Evolutionary conservation across 30 jellyfish, hydroid and myxozoan genomes (phyloP).

Genomic region (Mastigias papua): DNA sequence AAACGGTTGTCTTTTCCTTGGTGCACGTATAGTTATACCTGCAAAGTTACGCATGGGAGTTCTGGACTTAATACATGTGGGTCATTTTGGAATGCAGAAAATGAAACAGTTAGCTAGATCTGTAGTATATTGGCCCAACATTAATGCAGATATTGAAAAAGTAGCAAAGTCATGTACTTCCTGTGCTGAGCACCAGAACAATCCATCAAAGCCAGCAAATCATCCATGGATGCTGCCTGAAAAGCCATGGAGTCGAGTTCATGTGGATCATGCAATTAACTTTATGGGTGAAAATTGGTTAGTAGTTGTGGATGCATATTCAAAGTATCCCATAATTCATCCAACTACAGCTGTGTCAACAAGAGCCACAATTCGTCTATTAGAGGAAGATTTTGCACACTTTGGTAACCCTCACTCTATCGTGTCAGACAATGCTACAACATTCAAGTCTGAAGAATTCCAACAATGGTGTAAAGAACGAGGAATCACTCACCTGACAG

Average conservation of each 20-base stretch:
- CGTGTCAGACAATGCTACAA: not conserved
- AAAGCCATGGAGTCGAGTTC: not conserved
- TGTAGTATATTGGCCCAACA: not conserved
- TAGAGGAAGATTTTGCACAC: not conserved
- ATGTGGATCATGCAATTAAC: not conserved
- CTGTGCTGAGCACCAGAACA: not conserved
- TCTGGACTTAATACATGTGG: no score
- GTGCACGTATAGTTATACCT: not conserved
- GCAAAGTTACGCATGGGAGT: not conserved
- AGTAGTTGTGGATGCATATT: not conserved
- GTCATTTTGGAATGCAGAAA: not conserved
- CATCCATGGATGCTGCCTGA: not conserved
- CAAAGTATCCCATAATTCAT: not conserved
- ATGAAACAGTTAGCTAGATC: not conserved
- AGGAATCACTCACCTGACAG: not conserved
- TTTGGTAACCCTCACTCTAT: not conserved
- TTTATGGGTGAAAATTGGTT: not conserved
- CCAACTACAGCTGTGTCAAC: not conserved
- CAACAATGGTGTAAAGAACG: not conserved
- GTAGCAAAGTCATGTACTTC: not conserved
- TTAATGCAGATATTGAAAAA: not conserved
- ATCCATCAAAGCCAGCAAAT: not conserved
- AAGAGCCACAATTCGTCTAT: not conserved
- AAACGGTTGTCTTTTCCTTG: not conserved
- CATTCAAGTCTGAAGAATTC: slow-evolving; percentile 1